Percentiles rank a stretch among this genome's conserved stretches.
Conservation (phyloP, 2,888 invertebrate species). For the Terebella lapidaria region DNA sequence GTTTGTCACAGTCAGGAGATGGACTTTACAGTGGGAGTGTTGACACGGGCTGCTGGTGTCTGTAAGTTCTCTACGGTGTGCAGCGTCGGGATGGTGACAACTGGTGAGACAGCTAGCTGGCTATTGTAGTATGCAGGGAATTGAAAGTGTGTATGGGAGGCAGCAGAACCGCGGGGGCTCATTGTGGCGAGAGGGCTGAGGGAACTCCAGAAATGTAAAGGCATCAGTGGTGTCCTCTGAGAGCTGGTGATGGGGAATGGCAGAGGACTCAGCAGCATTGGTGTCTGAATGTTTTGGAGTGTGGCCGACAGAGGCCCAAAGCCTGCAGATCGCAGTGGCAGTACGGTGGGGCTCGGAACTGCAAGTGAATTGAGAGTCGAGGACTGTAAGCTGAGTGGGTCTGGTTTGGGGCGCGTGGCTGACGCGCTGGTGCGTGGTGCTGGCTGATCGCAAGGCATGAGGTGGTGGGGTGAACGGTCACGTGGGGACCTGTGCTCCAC, state of each 20-base stretch:
- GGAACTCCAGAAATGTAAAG: constrained; percentile 54
- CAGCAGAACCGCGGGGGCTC: constrained; percentile 33
- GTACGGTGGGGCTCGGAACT: constrained; percentile 34
- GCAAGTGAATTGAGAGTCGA: constrained; percentile 26
- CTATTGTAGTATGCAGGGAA: constrained; percentile 22
- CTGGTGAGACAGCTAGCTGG: constrained; percentile 20
- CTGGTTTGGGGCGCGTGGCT: constrained; percentile 18
- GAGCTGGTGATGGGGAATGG: constrained; percentile 22
- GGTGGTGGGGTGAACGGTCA: not conserved
- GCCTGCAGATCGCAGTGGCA: constrained; percentile 3
- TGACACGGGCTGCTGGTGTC: constrained; percentile 13
- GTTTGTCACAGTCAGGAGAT: not conserved
- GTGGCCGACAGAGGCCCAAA: not conserved
- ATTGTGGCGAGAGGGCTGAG: constrained; percentile 45
- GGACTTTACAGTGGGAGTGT: constrained; percentile 1
- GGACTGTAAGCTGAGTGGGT: constrained; percentile 29
- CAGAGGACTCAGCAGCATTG: constrained; percentile 30
- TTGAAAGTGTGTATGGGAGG: constrained; percentile 24
- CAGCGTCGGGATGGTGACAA: constrained; percentile 21
- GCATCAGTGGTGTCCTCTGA: constrained; percentile 41
- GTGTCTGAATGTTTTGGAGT: constrained; percentile 27
- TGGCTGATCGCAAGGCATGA: not conserved
- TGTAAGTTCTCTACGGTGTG: constrained; percentile 22
- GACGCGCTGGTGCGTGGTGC: not conserved
- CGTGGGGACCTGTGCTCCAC: not conserved